A percentile compares a stretch with the other conserved stretches of the same genome.
Evolutionary conservation across 2,113 vertebrate genomes (phyloP).

Genomic region (Octodon degus): DNA sequence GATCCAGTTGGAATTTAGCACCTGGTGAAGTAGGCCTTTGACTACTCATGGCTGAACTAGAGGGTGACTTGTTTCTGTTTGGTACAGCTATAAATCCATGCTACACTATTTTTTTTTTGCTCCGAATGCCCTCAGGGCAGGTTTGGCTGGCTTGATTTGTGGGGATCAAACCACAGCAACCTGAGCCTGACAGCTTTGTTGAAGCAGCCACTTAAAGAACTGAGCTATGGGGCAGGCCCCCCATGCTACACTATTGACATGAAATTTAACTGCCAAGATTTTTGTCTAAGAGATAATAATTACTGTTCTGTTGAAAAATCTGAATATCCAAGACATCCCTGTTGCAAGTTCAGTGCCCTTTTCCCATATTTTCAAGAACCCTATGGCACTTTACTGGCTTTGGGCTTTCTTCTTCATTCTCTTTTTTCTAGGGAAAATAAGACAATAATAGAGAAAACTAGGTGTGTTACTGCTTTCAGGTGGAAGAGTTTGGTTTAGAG

Average conservation of each 20-base stretch:
- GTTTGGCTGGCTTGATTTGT: too few species aligned
- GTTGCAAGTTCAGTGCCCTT: not conserved
- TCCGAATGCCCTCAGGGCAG: too few species aligned
- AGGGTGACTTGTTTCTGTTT: not conserved
- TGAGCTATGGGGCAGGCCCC: too few species aligned
- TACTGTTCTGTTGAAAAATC: not conserved
- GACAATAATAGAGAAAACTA: not conserved
- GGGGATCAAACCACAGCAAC: too few species aligned
- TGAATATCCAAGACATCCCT: not conserved
- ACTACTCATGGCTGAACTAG: not conserved
- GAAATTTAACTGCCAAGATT: not conserved
- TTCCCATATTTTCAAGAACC: not conserved
- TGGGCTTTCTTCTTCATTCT: not conserved
- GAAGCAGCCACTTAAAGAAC: too few species aligned
- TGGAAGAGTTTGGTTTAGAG: not conserved
- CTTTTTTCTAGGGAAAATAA: not conserved
- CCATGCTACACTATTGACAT: not conserved
- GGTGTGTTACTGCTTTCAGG: not conserved
- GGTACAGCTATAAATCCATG: not conserved
- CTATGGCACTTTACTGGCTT: not conserved
- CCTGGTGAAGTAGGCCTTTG: constrained; percentile 30
- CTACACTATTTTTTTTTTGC: not conserved
- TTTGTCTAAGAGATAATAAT: not conserved
- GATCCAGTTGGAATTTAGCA: not conserved
- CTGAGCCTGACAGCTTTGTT: too few species aligned